Conservation (phyloP, 1,140 invertebrate genomes). For the Euwallacea fornicatus region DNA sequence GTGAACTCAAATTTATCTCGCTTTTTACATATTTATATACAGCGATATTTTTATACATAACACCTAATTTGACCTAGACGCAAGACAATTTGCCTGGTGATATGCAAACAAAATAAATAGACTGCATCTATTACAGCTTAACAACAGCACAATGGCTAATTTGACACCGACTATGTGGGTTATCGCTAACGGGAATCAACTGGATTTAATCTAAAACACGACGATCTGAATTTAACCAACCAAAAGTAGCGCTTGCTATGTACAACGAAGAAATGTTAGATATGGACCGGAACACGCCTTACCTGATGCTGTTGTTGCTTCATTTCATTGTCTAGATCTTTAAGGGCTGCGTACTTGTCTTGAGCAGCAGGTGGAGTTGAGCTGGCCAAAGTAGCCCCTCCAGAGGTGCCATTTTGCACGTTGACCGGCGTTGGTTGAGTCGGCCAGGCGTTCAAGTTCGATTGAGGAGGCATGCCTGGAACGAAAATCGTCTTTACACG, state of each 20-base stretch:
- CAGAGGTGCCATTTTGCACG: constrained; percentile 22
- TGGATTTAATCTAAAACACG: background rate
- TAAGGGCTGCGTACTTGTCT: constrained; percentile 80
- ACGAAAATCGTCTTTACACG: constrained; percentile 10
- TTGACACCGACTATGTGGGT: background rate
- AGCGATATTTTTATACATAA: no score
- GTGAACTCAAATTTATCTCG: no score
- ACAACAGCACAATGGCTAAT: constrained; percentile 8
- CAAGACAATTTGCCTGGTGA: background rate
- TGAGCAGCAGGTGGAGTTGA: constrained; percentile 57
- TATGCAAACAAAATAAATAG: background rate
- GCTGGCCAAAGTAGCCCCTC: background rate
- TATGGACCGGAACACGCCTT: background rate
- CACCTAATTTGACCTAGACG: background rate
- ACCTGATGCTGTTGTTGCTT: constrained; percentile 44
- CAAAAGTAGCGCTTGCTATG: no score
- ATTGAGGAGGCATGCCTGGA: constrained; percentile 43
- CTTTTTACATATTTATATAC: no score
- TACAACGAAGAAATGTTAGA: no score
- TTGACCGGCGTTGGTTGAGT: constrained; percentile 12
- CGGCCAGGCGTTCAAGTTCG: constrained; percentile 33
- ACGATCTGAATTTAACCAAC: no score
- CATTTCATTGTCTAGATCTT: constrained; percentile 68
- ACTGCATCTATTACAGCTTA: constrained; percentile 8
- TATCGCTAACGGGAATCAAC: constrained; percentile 3